Percentiles rank a stretch among this genome's conserved stretches.
These are phyloP conservation scores for Myocastor coypus DNA, from an alignment of 2,113 vertebrate species.

Conservation along the genomic window DNA sequence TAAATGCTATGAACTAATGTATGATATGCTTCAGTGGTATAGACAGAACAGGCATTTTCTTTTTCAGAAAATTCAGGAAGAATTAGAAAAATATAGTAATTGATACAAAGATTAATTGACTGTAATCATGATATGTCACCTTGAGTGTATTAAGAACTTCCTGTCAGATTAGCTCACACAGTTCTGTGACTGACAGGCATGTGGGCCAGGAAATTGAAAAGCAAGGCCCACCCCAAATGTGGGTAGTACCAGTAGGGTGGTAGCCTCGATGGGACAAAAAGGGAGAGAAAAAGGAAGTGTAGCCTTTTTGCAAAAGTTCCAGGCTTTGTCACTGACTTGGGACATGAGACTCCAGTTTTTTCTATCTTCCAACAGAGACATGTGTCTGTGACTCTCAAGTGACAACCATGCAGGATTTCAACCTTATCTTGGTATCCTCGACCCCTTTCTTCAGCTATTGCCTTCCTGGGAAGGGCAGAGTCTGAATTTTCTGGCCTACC, in stretches of 20 bases:
- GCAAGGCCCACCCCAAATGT: neutral
- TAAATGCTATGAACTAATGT: neutral
- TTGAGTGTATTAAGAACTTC: neutral
- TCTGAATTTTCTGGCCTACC: neutral
- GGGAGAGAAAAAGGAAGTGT: neutral
- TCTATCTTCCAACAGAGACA: neutral
- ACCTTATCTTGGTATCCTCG: neutral
- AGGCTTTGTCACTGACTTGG: neutral
- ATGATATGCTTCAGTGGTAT: fast-evolving
- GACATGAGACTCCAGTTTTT: neutral
- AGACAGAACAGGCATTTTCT: neutral
- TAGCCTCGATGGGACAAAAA: neutral
- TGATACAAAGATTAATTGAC: neutral
- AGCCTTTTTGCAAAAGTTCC: neutral
- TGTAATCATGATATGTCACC: neutral
- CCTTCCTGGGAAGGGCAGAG: neutral
- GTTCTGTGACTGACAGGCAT: neutral
- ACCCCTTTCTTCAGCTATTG: neutral
- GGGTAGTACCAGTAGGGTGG: neutral
- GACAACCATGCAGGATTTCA: neutral
- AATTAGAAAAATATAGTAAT: neutral
- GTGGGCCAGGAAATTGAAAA: neutral
- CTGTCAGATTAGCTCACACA: neutral
- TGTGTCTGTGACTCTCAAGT: neutral
- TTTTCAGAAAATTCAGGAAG: neutral